Percentiles rank a stretch among this genome's conserved stretches.
Evolutionary conservation across 30 jellyfish, hydroid and myxozoan species (phyloP).

Genomic region (Sanderia malayensis): DNA sequence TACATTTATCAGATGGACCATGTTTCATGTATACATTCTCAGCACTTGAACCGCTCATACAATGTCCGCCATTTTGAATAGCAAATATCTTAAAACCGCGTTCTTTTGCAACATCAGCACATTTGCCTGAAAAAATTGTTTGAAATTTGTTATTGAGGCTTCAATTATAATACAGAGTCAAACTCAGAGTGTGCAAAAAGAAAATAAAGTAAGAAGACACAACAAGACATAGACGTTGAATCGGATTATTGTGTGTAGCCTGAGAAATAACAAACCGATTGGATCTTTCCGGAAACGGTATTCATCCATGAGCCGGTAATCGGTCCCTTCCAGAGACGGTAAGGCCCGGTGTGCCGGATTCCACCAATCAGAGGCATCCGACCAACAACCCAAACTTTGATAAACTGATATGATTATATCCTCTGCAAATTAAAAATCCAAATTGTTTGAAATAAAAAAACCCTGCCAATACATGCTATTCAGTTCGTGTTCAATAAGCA

Average conservation of each 20-base stretch:
- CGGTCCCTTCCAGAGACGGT: slow-evolving; percentile 71
- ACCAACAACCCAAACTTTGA: slow-evolving; percentile 96
- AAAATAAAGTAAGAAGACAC: no score
- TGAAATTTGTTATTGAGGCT: no score
- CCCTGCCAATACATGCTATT: no score
- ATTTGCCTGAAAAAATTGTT: slow-evolving; percentile 90
- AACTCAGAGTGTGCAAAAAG: no score
- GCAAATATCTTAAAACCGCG: slow-evolving; percentile 88
- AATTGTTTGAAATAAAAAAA: no score
- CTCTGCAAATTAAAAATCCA: no score
- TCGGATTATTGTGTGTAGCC: no score
- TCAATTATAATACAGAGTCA: no score
- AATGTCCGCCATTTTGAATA: slow-evolving; percentile 86
- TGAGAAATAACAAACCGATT: slow-evolving; percentile 46
- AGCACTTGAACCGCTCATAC: slow-evolving; percentile 84
- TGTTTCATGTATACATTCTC: slow-evolving; percentile 35
- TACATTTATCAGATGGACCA: slow-evolving; percentile 78
- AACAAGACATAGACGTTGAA: no score
- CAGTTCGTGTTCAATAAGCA: no score
- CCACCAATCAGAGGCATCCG: slow-evolving; percentile 88
- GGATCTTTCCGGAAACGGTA: slow-evolving; percentile 82
- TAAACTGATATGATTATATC: slow-evolving; percentile 87
- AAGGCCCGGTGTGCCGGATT: slow-evolving; percentile 62
- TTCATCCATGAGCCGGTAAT: slow-evolving; percentile 62
- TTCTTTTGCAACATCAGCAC: slow-evolving; percentile 93